Conservation (phyloP, 1,140 invertebrate species). For the Plodia interpunctella region DNA sequence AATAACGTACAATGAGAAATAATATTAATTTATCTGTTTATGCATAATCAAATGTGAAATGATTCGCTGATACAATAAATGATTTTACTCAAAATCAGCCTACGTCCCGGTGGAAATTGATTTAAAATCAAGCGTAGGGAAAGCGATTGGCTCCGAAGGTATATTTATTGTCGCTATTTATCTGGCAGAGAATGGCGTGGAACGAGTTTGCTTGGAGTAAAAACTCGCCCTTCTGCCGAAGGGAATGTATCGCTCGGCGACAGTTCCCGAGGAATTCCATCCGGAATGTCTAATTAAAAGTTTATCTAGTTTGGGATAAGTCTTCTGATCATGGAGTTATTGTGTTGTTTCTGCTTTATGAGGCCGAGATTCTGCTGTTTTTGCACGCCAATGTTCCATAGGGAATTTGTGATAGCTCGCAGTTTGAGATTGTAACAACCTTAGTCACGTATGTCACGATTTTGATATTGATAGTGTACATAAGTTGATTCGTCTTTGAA, state of each 20-base stretch:
- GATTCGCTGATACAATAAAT: not conserved
- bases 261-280: conserved; percentile 58
- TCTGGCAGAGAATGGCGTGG: conserved; percentile 43
- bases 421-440: too few species aligned
- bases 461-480: too few species aligned
- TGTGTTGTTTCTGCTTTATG: conserved; percentile 21
- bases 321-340: conserved; percentile 34
- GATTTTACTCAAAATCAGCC: not conserved
- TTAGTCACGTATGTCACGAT: too few species aligned
- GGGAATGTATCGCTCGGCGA: conserved; percentile 57
- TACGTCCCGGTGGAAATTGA: not conserved
- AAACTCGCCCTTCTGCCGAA: conserved; percentile 56
- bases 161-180: conserved; percentile 52
- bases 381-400: not conserved
- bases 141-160: conserved; percentile 37
- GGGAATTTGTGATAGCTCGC: not conserved
- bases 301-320: conserved; percentile 56
- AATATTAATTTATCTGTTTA: not conserved
- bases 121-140: conserved; percentile 4
- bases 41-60: not conserved
- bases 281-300: conserved; percentile 72
- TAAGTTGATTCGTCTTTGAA: too few species aligned
- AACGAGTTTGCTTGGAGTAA: conserved; percentile 59
- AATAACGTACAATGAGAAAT: too few species aligned
- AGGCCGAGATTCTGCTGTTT: conserved; percentile 4